These are phyloP conservation scores for Cyprinodon tularosa DNA, from an alignment of 2,113 vertebrate genomes.

Conservation along the genomic window DNA sequence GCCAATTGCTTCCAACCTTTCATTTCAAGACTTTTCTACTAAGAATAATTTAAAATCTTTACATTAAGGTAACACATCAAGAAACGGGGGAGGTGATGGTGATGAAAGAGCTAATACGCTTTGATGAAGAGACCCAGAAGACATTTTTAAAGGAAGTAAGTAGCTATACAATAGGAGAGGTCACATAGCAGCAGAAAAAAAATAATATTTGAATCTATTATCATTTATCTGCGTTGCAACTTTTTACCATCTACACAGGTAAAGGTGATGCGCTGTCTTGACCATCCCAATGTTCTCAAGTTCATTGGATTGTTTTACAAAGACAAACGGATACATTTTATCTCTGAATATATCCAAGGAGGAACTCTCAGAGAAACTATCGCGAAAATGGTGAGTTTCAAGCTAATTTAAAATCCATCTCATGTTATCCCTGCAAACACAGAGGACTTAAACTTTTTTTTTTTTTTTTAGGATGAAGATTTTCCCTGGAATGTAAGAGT, in stretches of 20 bases:
- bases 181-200: background rate
- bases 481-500: constrained; percentile 91
- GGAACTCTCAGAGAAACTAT: constrained; percentile 92
- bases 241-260: constrained; percentile 79
- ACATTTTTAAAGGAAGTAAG: constrained; percentile 94
- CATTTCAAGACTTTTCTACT: background rate
- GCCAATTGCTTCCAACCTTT: background rate
- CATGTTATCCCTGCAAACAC: background rate
- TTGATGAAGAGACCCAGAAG: constrained; percentile 94
- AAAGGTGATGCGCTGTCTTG: constrained; percentile 97
- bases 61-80: constrained; percentile 91
- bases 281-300: constrained; percentile 95
- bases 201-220: background rate
- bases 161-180: background rate
- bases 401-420: background rate
- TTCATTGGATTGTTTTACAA: constrained; percentile 98
- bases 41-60: background rate
- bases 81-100: constrained; percentile 98
- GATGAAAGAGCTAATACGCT: constrained; percentile 96
- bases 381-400: constrained; percentile 85
- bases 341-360: constrained; percentile 95
- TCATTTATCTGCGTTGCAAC: background rate
- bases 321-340: constrained; percentile 94
- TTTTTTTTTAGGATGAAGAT: constrained; percentile 82
- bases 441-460: background rate